Percentiles rank a stretch among this genome's conserved stretches.
phyloP scores from a whole-genome alignment of 2,888 invertebrate genomes.

The Lumbricus terrestris region DNA sequence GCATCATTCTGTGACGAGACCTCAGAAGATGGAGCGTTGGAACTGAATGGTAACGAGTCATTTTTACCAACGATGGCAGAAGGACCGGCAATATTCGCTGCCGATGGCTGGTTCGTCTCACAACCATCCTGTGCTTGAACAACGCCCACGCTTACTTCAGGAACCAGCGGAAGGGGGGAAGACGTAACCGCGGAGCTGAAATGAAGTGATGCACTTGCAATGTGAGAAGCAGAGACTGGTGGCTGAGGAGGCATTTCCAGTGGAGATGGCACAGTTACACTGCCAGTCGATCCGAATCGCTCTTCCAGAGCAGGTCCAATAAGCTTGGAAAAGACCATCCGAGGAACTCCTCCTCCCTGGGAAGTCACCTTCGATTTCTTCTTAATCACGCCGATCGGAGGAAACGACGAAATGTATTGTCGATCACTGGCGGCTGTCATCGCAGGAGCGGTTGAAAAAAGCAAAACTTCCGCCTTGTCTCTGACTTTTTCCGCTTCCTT shows the following conservation, averaged over 20 bases:
- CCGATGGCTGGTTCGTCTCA: not conserved
- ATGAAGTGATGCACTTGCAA: not conserved
- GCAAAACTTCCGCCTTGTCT: not conserved
- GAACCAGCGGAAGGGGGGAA: not conserved
- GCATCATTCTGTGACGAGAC: not conserved
- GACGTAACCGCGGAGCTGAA: not conserved
- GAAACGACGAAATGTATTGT: conserved; percentile 11
- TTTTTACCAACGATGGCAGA: not conserved
- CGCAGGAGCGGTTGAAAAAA: not conserved
- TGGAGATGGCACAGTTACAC: not conserved
- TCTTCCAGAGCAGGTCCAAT: not conserved
- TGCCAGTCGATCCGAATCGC: not conserved
- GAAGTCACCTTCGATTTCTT: not conserved
- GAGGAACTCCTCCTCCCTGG: not conserved
- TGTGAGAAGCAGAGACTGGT: not conserved
- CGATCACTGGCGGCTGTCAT: not conserved
- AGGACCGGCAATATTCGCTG: not conserved
- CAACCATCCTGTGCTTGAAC: not conserved
- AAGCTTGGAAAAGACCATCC: conserved; percentile 4
- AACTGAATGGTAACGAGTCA: not conserved
- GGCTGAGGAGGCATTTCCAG: not conserved
- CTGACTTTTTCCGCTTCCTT: not conserved
- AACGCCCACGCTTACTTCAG: not conserved
- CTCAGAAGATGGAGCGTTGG: not conserved
- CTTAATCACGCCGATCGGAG: not conserved